Conservation (phyloP, 2,113 vertebrate genomes). For the Grammomys dolichurus region DNA sequence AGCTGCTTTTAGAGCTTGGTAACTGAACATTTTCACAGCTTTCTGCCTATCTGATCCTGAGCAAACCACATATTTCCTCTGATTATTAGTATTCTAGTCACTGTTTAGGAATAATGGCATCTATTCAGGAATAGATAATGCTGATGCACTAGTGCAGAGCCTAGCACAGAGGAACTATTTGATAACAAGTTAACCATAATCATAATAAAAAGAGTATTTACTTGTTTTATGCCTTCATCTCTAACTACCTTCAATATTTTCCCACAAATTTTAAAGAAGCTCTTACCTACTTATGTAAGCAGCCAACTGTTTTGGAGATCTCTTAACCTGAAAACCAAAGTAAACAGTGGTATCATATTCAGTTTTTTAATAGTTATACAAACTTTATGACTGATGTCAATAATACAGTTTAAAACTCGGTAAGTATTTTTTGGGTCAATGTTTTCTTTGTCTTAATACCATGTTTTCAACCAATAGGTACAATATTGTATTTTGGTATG, state of each 20-base stretch:
- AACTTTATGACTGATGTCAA: slow-evolving; percentile 45
- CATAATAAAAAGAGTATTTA: not conserved
- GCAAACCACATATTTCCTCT: slow-evolving; percentile 24
- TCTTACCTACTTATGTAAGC: slow-evolving; percentile 89
- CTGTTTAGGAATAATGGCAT: not conserved
- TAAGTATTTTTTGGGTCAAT: not conserved
- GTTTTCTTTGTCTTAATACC: slow-evolving; percentile 22
- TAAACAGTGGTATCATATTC: slow-evolving; percentile 56
- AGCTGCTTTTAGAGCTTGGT: not conserved
- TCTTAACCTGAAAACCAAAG: slow-evolving; percentile 86
- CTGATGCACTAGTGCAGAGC: not conserved
- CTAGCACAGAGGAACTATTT: not conserved
- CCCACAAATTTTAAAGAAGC: slow-evolving; percentile 53
- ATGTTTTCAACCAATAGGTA: not conserved
- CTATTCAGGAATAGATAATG: slow-evolving; percentile 35
- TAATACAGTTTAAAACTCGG: slow-evolving; percentile 42
- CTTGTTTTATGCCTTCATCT: slow-evolving; percentile 22
- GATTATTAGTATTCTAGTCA: slow-evolving; percentile 29
- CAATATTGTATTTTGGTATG: not conserved
- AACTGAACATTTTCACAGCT: slow-evolving; percentile 3
- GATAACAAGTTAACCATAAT: slow-evolving; percentile 23
- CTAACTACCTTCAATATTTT: slow-evolving; percentile 38
- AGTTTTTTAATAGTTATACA: slow-evolving; percentile 12
- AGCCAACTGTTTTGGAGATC: slow-evolving; percentile 90
- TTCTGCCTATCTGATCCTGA: not conserved